Conservation (phyloP, 2,888 invertebrate species). For the Leptogaster cylindrica region DNA sequence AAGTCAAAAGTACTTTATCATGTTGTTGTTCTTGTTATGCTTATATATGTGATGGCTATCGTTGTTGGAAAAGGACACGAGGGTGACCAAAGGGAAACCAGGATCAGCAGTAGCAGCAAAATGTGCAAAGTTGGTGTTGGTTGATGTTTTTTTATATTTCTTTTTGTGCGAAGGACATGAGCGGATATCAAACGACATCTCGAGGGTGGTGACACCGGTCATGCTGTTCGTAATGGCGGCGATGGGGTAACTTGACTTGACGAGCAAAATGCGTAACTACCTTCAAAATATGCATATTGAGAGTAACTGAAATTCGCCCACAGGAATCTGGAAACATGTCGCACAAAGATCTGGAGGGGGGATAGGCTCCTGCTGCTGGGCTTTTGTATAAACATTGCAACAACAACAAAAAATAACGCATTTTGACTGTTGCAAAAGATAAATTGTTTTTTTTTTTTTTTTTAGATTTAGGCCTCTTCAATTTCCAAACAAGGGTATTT, state of each 20-base stretch:
- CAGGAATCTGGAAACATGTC: not conserved
- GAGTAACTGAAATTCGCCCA: not conserved
- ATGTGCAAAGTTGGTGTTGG: not conserved
- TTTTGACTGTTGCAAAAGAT: conserved; percentile 25
- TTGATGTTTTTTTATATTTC: too few relatives aligned
- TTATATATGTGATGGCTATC: not conserved
- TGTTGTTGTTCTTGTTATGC: not conserved
- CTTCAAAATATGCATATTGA: not conserved
- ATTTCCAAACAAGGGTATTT: too few relatives aligned
- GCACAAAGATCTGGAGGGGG: not conserved
- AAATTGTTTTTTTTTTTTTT: conserved; percentile 38
- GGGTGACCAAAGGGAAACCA: not conserved
- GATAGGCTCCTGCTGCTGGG: conserved; percentile 4
- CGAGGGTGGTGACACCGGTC: not conserved
- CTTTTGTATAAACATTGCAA: conserved; percentile 10
- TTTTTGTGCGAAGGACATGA: not conserved
- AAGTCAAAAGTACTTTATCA: conserved; percentile 33
- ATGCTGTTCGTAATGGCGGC: not conserved
- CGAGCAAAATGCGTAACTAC: not conserved
- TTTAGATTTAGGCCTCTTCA: too few relatives aligned
- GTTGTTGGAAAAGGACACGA: not conserved
- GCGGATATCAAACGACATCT: not conserved
- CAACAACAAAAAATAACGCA: conserved; percentile 20
- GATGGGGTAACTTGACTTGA: not conserved
- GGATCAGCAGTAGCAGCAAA: not conserved